A percentile compares a stretch with the other conserved stretches of the same genome.
Evolutionary conservation across 2,888 invertebrate genomes (phyloP).

Genomic region (Tenthredo distinguenda): DNA sequence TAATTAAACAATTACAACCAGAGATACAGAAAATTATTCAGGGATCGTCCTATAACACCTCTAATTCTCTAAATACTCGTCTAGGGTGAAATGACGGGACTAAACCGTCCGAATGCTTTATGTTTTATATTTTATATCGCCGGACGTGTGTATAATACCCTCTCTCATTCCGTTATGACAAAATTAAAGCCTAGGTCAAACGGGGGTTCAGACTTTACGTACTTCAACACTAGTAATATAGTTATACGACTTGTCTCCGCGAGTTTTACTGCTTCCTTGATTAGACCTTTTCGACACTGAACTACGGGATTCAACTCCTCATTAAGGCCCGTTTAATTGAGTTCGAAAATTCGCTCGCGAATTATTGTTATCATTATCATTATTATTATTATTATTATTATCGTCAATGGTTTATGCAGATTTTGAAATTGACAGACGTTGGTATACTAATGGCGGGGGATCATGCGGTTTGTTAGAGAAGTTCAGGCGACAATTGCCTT

Average conservation of each 20-base stretch:
- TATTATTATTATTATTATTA: background rate
- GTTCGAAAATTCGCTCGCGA: background rate
- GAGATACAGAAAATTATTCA: background rate
- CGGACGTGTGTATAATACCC: background rate
- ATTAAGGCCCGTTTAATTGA: background rate
- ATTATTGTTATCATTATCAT: background rate
- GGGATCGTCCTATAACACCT: background rate
- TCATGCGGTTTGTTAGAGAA: slow-evolving; percentile 28
- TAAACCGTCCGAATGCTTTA: background rate
- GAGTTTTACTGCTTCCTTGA: background rate
- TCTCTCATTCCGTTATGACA: background rate
- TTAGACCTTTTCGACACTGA: background rate
- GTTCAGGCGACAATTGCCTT: slow-evolving; percentile 42
- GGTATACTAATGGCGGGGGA: background rate
- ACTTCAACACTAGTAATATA: background rate
- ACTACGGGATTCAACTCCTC: background rate
- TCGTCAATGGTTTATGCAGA: background rate
- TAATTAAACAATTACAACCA: background rate
- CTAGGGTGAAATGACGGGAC: slow-evolving; percentile 1
- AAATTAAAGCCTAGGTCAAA: slow-evolving; percentile 24
- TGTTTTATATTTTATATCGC: background rate
- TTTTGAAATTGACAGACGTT: background rate
- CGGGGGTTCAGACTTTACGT: background rate
- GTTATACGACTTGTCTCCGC: slow-evolving; percentile 8
- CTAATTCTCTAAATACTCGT: background rate